Conservation (phyloP, 2,797 vertebrate genomes). For the Poecilia velifera region DNA sequence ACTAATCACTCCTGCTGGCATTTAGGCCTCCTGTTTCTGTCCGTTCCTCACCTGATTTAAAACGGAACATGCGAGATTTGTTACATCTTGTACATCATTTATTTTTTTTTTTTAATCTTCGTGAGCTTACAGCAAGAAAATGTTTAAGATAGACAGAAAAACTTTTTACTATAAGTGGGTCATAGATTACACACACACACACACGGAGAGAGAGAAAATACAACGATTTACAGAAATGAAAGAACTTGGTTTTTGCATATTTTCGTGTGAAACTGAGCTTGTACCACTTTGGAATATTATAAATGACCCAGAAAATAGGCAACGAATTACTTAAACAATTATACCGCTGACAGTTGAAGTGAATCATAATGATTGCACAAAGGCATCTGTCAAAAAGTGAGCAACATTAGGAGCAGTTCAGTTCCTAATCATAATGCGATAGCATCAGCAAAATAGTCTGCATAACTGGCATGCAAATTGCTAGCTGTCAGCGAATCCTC, state of each 20-base stretch:
- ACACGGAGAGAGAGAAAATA: not conserved
- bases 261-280: not conserved
- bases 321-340: conserved; percentile 2
- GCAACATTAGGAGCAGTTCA: not conserved
- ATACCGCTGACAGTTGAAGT: not conserved
- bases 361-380: conserved; percentile 4
- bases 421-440: not conserved
- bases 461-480: conserved; percentile 5
- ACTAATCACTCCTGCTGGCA: not conserved
- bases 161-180: not conserved
- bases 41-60: not conserved
- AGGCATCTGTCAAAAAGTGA: not conserved
- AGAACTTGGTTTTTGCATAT: not conserved
- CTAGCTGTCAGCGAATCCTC: conserved; percentile 3
- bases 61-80: not conserved
- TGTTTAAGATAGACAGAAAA: not conserved
- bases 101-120: not conserved
- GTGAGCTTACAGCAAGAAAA: not conserved
- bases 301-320: conserved; percentile 1
- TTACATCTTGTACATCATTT: not conserved
- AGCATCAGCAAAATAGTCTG: conserved; percentile 3
- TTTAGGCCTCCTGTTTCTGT: not conserved
- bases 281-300: not conserved
- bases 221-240: not conserved
- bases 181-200: not conserved